Evolutionary conservation across 1,140 invertebrate species (phyloP).

Genomic region (Temnothorax curvispinosus): DNA sequence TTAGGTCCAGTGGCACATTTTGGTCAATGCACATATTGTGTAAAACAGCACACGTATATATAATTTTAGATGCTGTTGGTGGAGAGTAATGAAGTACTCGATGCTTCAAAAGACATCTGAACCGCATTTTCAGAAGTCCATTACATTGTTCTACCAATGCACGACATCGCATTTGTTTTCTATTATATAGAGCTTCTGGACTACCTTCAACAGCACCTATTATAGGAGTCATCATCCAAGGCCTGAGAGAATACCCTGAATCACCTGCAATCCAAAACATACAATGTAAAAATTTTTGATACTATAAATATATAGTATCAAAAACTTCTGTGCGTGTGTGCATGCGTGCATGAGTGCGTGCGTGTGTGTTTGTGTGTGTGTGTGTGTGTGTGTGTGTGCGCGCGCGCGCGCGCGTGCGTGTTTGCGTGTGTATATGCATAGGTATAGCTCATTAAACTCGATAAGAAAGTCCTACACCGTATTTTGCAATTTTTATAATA

Average conservation of each 20-base stretch:
- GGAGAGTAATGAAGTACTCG: slow-evolving; percentile 3
- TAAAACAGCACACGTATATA: slow-evolving; percentile 25
- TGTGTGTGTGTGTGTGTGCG: no score
- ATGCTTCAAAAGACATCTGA: neutral
- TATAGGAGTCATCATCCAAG: neutral
- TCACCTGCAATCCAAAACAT: neutral
- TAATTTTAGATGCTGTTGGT: slow-evolving; percentile 23
- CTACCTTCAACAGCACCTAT: neutral
- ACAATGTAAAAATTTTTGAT: neutral
- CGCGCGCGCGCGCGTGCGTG: no score
- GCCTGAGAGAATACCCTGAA: neutral
- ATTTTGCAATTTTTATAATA: no score
- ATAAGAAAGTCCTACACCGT: no score
- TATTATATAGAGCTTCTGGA: neutral
- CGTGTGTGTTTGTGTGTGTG: no score
- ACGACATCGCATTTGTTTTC: neutral
- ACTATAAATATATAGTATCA: neutral
- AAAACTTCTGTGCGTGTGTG: no score
- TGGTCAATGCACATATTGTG: slow-evolving; percentile 7
- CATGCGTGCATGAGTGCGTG: no score
- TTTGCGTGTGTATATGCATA: no score
- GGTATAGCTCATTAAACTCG: no score
- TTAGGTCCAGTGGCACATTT: neutral
- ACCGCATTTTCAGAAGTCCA: neutral
- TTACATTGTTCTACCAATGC: neutral